Base-by-base conservation (phyloP, 2,797 vertebrate genomes). In the Phoxinus dragarum region DNA sequence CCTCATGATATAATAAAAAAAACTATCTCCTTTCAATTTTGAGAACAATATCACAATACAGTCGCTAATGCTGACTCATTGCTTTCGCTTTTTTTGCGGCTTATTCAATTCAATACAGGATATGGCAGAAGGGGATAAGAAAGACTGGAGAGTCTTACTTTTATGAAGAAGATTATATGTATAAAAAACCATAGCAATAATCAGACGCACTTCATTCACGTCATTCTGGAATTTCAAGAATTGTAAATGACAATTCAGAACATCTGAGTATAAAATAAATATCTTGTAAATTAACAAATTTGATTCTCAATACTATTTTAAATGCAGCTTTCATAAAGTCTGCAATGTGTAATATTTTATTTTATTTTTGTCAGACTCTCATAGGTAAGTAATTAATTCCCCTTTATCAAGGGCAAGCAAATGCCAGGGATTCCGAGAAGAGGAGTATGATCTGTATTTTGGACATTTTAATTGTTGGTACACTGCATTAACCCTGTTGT, bases 141-240 rank as follows among this genome's bases (percentile, higher is more conserved):
- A 23, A 76, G 44, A 52, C 72, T 52, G 19, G 44, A 67, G 31
- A 66, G 59, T 52, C 31, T 36, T 80, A 68, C 64, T 67, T 67
- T 68, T 67, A 80, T 80, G 52, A 67, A 68, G 44, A 52, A 80
- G 44, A 80, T 67, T 80, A 67, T 52, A 44, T 80, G 61, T 31
- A 49, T 80, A 36, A 49, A 52, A 80, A 80, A 10, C 19, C 42
- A 80, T 8, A 34, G 77, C 27, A 67, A 80, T 67, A 67, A 68
- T 49, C 27, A 49, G 61, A 67, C 6, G 4, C 42, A 68, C 42
- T 16, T 36, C 19, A 67, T 31, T 67, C 16, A 47, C 1, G 5
- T 47, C 17, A 67, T 67, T 66, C 17, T 80, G 31, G 61, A 67
- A 80, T 36, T 67, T 49, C 61, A 73, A 36, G 34, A 76, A 76